Base-by-base conservation (phyloP, 2,113 vertebrate genomes). In the Greenwoodochromis staneri region DNA sequence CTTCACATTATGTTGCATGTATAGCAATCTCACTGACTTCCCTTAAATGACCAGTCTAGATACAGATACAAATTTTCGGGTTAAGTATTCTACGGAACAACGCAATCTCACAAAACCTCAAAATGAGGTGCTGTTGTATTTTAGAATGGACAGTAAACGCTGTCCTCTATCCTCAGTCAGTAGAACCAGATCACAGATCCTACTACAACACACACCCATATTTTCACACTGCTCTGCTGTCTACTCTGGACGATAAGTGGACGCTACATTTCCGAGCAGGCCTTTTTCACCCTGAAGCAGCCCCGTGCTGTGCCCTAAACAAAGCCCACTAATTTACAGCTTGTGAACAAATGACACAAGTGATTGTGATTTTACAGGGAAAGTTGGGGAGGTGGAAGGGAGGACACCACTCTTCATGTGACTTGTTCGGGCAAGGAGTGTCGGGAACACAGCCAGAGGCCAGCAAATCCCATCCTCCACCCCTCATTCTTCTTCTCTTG, bases 401-500 rank as follows among this genome's bases (percentile, higher is more conserved):
- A 51, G 55, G 86, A 82, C 2, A 81, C 53, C 3, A 11, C 2
- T 3, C 2, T 54, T 92, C 94, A 93, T 49, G 89, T 94, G 95
- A 92, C 87, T 34, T 13, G 31, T 29, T 9, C 21, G 4, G 88
- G n/a, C 14, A 63, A 63, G 40, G 85, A 86, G 84, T 31, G 8
- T 47, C 0, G 61, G 10, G 63, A 82, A 53, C 47, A 71, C 38
- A 55, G 76, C 27, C 27, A 21, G 45, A 81, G 14, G 51, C 71
- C 69, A 40, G 63, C 66, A 42, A 29, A 69, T 53, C 85, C 88
- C 80, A 53, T 66, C 88, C 73, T 61, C 83, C 87, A 29, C 54
- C 21, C 84, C 45, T 36, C 40, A 34, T 21, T n/a, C 83, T 71
- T 9, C 80, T 76, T 3, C 85, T 51, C 54, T 76, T 61, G 85